A percentile compares a stretch with the other conserved stretches of the same genome.
phyloP scores from a whole-genome alignment of 2,888 invertebrate genomes.

The Oithona nana region DNA sequence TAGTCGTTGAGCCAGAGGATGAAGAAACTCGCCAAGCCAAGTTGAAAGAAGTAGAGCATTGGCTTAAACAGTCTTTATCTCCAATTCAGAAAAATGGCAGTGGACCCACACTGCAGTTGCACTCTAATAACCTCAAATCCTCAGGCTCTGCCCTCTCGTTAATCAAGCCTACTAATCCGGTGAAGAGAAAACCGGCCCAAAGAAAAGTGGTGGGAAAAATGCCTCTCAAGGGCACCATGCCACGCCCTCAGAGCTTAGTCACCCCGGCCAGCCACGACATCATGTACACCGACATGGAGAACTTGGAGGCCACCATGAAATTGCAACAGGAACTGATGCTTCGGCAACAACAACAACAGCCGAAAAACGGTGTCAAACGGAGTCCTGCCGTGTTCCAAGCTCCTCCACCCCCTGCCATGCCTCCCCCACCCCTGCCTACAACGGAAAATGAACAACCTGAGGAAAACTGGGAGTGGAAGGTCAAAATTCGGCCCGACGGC shows the following conservation, averaged over 20 bases:
- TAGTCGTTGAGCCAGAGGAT: constrained; percentile 2
- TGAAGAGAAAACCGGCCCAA: background rate
- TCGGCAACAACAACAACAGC: constrained; percentile 23
- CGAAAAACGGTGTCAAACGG: constrained; percentile 5
- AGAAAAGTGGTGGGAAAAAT: background rate
- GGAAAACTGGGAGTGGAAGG: constrained; percentile 47
- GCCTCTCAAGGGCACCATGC: constrained; percentile 6
- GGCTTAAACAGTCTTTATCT: constrained; percentile 19
- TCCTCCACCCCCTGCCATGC: constrained; percentile 3
- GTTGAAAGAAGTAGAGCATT: constrained; percentile 21
- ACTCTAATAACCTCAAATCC: background rate
- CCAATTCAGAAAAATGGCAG: background rate
- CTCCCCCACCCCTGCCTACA: constrained; percentile 7
- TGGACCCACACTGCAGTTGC: background rate
- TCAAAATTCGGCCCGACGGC: constrained; percentile 53
- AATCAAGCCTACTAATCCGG: background rate
- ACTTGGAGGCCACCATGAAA: constrained; percentile 45
- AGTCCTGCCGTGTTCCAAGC: background rate
- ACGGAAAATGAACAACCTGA: constrained; percentile 25
- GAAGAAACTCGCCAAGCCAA: constrained; percentile 18
- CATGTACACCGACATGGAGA: constrained; percentile 48
- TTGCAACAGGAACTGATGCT: constrained; percentile 44
- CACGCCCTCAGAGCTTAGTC: constrained; percentile 2
- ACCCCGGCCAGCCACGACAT: constrained; percentile 31
- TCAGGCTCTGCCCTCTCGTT: background rate